Base-by-base conservation (phyloP, 1,140 invertebrate species). In the Hyles vespertilio region DNA sequence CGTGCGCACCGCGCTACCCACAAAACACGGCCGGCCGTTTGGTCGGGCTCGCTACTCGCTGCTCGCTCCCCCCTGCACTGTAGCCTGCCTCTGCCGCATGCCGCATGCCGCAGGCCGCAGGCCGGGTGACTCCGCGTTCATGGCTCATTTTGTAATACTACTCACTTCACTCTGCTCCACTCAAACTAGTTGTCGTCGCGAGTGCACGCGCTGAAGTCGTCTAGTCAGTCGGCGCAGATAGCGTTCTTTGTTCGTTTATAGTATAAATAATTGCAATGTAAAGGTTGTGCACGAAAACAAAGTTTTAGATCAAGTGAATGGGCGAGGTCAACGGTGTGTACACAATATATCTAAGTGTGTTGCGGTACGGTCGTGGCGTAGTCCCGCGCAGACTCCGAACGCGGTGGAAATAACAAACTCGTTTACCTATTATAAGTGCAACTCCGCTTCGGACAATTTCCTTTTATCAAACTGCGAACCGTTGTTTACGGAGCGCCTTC, bases 261-360 rank as follows among this genome's bases (percentile, higher is more conserved):
- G 47, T 12, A 36, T 51, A 44, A 63, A 51, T 63, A 63, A 62
- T 45, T 61, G 33, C 12, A 48, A 51, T 60, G 46, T 58, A 63
- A 52, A 51, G 11, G 33, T 50, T 33, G 43, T 40, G 34, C 36
- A 53, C 34, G 43, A 78, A 77, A 79, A 79, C 67, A 74, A 79
- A 74, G 64, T 79, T 75, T 74, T 72, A 58, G 51, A 36, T 6
- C 52, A 67, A 75, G 72, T 77, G 77, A 80, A 73, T 65, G 79
- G 69, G 64, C 77, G 79, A 84, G 77, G 81, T 74, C 81, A 64
- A 48, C 54, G 48, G 47, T 61, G 58, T 58, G 59, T 59, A 65
- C 48, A 11, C 53, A 22, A 61, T 59, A 48, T 32, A 49, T 40
- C 44, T 50, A 54, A 11, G 44, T 36, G 44, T 10, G 11, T 5